Percentiles rank a stretch among this genome's conserved stretches.
Conservation (phyloP, 1,140 invertebrate species). For the Littorina saxatilis region DNA sequence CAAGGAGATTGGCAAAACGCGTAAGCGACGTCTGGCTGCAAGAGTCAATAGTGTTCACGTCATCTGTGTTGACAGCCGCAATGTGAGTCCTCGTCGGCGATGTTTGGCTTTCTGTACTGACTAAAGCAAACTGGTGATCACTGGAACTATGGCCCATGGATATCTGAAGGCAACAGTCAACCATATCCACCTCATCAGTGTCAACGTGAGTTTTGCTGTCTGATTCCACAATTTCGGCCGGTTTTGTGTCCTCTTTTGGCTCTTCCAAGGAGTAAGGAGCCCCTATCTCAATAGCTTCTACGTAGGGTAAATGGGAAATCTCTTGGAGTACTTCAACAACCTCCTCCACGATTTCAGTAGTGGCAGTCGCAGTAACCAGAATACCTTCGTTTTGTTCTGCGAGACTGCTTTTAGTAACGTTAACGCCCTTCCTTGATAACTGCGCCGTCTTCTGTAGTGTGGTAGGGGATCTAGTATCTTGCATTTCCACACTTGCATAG, state of each 20-base stretch:
- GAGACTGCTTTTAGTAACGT: too few species aligned
- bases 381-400: neutral
- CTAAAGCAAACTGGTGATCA: too few species aligned
- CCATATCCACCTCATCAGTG: neutral
- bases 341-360: neutral
- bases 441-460: too few species aligned
- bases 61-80: neutral
- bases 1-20: too few species aligned
- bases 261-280: neutral
- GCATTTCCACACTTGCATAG: too few species aligned
- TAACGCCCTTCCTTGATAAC: too few species aligned
- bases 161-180: neutral
- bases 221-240: neutral
- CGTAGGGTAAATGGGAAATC: neutral
- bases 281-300: neutral
- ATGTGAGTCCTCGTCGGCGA: neutral
- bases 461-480: too few species aligned
- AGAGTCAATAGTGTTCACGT: neutral
- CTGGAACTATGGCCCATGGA: too few species aligned
- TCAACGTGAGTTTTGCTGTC: neutral
- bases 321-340: neutral
- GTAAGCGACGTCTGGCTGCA: neutral
- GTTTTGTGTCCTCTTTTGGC: neutral
- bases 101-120: neutral
- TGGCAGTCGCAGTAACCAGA: neutral